Base-by-base conservation (phyloP, 1,140 invertebrate species). In the Sinella curviseta region DNA sequence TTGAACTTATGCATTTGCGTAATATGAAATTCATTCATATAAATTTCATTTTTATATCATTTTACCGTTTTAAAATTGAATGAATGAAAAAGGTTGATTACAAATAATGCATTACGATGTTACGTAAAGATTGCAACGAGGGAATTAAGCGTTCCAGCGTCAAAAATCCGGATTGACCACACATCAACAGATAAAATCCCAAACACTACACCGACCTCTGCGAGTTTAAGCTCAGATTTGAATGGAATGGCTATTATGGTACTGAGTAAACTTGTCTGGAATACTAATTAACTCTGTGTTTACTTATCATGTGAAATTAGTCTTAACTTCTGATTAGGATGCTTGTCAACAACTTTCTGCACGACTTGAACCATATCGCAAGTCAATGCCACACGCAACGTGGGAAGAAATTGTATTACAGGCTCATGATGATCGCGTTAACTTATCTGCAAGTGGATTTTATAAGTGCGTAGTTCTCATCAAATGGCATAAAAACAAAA, bases 401-500 rank as follows among this genome's bases (percentile, higher is more conserved):
- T 84, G 83, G 79, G 34, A 73, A 20, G 76, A 79, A 36, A 54
- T 78, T 8, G 57, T 84, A n/a, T 0, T 16, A 8, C 35, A 39
- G 35, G 78, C 80, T 17, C 81, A 82, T 82, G 36, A 31, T 16
- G 39, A 57, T 36, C 60, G 80, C 35, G 60, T 85, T 48, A 67
- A 73, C n/a, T 76, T 85, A 30, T 80, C 81, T 16, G 77, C 77
- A 39, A 77, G 28, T 1, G 84, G 82, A 28, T 76, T 78, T 73
- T 80, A 78, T 54, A 79, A 35, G 84, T 75, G 24, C 12, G 34
- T n/a, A n/a, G n/a, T n/a, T n/a, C n/a, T n/a, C n/a, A 60, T 60
- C 24, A 60, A 14, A 60, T 60, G 12, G 17, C 17, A 8, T 48
- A 48, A 4, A 48, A 8, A 4, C 39, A 48, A 8, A 48, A 48